Percentiles rank a stretch among this genome's conserved stretches.
Evolutionary conservation across 2,113 vertebrate genomes (phyloP).

Genomic region (Ammospiza nelsoni): DNA sequence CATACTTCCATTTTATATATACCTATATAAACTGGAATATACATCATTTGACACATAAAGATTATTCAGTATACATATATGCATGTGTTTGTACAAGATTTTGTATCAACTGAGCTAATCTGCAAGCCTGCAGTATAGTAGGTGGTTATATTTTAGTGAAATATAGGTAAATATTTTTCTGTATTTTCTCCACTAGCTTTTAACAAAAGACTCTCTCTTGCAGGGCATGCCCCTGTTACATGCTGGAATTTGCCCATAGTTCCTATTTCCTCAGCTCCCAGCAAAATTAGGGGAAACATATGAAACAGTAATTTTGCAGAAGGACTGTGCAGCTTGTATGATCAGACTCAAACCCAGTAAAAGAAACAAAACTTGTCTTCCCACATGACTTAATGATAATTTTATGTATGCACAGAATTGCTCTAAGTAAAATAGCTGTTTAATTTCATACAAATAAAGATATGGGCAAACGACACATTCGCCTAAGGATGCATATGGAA

Average conservation of each 20-base stretch:
- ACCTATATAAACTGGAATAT: not conserved
- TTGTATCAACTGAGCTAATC: not conserved
- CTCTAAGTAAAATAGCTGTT: not conserved
- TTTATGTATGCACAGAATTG: not conserved
- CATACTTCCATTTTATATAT: not conserved
- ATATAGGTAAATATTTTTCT: not conserved
- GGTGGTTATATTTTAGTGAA: not conserved
- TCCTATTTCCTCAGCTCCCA: not conserved
- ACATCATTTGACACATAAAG: not conserved
- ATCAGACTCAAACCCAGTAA: not conserved
- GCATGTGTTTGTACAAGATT: not conserved
- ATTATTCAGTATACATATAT: not conserved
- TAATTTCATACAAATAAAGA: not conserved
- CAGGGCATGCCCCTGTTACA: not conserved
- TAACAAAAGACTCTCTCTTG: not conserved
- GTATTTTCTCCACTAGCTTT: not conserved
- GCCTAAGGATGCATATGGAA: not conserved
- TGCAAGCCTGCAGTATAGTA: not conserved
- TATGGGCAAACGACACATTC: not conserved
- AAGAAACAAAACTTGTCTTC: not conserved
- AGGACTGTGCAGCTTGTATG: not conserved
- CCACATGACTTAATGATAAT: not conserved
- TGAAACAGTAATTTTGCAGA: not conserved
- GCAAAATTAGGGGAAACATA: not conserved
- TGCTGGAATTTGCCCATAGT: not conserved